These are phyloP conservation scores for Amaurobius ferox DNA, from an alignment of 2,888 invertebrate species.

Conservation along the genomic window DNA sequence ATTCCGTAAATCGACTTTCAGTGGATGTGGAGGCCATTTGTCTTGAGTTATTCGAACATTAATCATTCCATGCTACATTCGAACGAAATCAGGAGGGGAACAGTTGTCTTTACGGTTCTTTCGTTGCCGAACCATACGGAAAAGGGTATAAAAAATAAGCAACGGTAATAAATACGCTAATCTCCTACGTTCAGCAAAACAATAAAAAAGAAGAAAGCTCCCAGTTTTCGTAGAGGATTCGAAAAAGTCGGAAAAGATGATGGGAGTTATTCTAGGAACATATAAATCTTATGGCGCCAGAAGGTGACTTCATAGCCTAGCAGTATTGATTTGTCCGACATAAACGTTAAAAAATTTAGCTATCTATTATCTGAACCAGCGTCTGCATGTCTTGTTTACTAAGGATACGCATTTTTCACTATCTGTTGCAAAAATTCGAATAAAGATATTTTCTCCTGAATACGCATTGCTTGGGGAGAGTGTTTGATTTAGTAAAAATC, in stretches of 20 bases:
- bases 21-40: conserved; percentile 53
- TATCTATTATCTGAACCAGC: no score
- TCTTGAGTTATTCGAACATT: conserved; percentile 69
- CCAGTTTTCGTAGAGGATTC: conserved; percentile 32
- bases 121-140: conserved; percentile 34
- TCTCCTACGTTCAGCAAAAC: conserved; percentile 67
- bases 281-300: conserved; percentile 66
- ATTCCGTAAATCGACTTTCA: conserved; percentile 65
- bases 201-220: conserved; percentile 56
- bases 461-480: no score
- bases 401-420: no score
- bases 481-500: no score
- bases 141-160: conserved; percentile 60
- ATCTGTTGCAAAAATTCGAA: no score
- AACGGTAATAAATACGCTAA: conserved; percentile 70
- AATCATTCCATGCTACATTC: conserved; percentile 49
- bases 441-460: no score
- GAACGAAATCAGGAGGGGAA: conserved; percentile 57
- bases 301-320: conserved; percentile 56
- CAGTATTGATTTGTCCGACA: conserved; percentile 51
- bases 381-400: no score
- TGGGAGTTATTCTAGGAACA: conserved; percentile 42
- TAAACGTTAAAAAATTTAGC: no score
- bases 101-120: conserved; percentile 62
- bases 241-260: conserved; percentile 36